Conservation (phyloP, 2,888 invertebrate species). For the Operophtera brumata region DNA sequence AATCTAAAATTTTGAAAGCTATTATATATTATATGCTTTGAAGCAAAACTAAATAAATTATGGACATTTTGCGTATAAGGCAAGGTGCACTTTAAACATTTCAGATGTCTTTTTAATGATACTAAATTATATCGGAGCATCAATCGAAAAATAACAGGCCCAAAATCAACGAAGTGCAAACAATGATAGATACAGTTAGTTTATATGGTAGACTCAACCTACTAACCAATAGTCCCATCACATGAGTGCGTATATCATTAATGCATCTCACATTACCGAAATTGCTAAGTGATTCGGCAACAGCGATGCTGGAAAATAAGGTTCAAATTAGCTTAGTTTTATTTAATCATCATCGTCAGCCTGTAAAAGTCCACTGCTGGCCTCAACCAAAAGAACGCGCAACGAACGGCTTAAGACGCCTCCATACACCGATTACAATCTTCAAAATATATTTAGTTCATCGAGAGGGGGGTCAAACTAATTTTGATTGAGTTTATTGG, state of each 20-base stretch:
- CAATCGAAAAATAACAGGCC: constrained; percentile 47
- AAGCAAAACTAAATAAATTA: constrained; percentile 9
- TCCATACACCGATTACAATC: no score
- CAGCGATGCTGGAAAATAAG: background rate
- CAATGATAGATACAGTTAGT: constrained; percentile 60
- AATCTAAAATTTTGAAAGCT: constrained; percentile 10
- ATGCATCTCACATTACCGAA: constrained; percentile 55
- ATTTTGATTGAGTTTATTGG: no score
- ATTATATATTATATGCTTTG: background rate
- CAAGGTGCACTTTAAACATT: constrained; percentile 8
- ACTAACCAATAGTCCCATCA: constrained; percentile 47
- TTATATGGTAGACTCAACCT: constrained; percentile 54
- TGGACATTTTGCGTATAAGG: constrained; percentile 12
- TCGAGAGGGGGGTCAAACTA: no score
- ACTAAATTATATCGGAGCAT: constrained; percentile 29
- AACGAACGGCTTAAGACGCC: no score
- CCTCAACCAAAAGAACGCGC: no score
- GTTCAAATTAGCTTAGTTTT: no score
- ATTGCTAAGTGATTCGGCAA: constrained; percentile 34
- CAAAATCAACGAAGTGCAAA: constrained; percentile 68
- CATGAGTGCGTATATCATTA: constrained; percentile 50
- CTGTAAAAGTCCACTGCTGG: no score
- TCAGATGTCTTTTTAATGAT: constrained; percentile 28
- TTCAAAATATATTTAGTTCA: no score
- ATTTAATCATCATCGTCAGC: no score